Evolutionary conservation across 2,113 vertebrate species (phyloP), one percentile per base, ranked within the genome.

Genomic region (pig (Sus scrofa)): DNA sequence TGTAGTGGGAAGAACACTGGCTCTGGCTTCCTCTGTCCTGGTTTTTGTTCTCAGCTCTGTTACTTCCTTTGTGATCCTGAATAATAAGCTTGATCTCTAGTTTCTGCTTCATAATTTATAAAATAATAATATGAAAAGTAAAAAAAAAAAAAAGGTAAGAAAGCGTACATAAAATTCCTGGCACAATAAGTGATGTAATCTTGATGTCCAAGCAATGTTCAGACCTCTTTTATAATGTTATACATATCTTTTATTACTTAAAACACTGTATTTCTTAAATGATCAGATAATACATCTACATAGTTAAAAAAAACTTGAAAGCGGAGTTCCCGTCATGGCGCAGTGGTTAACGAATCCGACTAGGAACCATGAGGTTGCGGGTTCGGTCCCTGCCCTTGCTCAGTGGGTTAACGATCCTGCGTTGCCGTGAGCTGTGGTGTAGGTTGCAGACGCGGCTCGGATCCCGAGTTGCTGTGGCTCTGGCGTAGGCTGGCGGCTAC

Each of bases 91-190:
- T 83, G 58, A 58, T 73, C 6, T 82, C 24, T 82, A 96, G 24
- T 95, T 50, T 79, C 81, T 83, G 50, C 16, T 93, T 93, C 62
- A 62, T 93, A n/a, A 58, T 91, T 82, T 96, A 54, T 62, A 78
- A 93, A 91, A 78, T 82, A 62, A 77, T 52, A 74, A 52, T 73
- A 86, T 63, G 3, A 71, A 77, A 94, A 82, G 56, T 50, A 87
- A n/a, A n/a, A n/a, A n/a, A n/a, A n/a, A n/a, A n/a, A n/a, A n/a
- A n/a, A n/a, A n/a, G 77, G 12, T 34, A 22, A 74, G 54, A 84
- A 84, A 88, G 37, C 15, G 5, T 54, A 32, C n/a, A 3, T 82
- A 68, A 82, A 63, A 71, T 88, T 7, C 1, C 52, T 74, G 34
- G 30, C 39, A 68, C 26, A 78, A 0, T 91, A 68, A 27, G 12